A percentile compares a stretch with the other conserved stretches of the same genome.
Evolutionary conservation across 2,888 invertebrate species (phyloP).

Genomic region (Disparrhopalites patrizii): DNA sequence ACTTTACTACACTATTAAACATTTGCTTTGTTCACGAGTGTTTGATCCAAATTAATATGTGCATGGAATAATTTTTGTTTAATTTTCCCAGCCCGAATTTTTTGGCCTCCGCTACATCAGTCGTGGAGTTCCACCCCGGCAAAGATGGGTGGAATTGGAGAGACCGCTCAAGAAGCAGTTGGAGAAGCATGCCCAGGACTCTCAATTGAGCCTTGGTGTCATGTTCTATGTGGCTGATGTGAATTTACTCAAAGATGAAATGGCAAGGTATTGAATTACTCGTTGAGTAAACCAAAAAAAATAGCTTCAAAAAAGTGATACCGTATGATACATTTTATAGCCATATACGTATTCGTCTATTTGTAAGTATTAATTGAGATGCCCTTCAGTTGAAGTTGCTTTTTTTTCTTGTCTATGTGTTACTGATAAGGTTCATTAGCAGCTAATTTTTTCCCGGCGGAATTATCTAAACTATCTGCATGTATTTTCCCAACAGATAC

Average conservation of each 20-base stretch:
- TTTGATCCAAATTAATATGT: too few species aligned
- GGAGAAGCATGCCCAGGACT: constrained; percentile 85
- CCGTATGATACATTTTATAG: too few species aligned
- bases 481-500: constrained; percentile 67
- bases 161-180: constrained; percentile 89
- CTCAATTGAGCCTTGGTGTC: constrained; percentile 80
- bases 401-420: not conserved
- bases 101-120: constrained; percentile 79
- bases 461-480: too few species aligned
- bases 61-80: not conserved
- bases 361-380: too few species aligned
- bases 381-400: too few species aligned
- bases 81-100: constrained; percentile 65
- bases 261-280: constrained; percentile 64
- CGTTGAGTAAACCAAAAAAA: too few species aligned
- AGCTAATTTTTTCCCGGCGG: not conserved
- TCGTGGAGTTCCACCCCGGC: constrained; percentile 53
- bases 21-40: too few species aligned
- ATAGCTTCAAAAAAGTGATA: too few species aligned
- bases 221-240: constrained; percentile 93
- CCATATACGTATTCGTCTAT: too few species aligned
- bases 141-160: constrained; percentile 90
- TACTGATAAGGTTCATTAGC: too few species aligned
- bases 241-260: constrained; percentile 82
- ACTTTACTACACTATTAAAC: too few species aligned